These are phyloP conservation scores for Pseudolaguvia tuberculata DNA, from an alignment of 2,113 vertebrate species.

Conservation along the genomic window DNA sequence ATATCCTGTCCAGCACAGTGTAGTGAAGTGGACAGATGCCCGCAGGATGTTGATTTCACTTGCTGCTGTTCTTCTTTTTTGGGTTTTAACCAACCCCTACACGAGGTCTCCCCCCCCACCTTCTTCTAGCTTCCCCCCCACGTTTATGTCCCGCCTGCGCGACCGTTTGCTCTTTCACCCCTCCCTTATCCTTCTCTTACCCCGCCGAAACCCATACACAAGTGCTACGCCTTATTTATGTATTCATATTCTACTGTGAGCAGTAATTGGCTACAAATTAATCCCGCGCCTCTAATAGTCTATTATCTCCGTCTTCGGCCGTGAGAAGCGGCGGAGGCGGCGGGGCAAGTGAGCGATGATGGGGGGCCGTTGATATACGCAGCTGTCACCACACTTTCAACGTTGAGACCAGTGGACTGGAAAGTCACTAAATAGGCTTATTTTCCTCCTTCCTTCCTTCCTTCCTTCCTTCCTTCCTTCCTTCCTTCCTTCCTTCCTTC, in stretches of 20 bases:
- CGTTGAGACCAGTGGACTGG: slow-evolving; percentile 69
- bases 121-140: slow-evolving; percentile 48
- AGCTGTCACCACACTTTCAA: slow-evolving; percentile 66
- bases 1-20: slow-evolving; percentile 45
- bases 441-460: slow-evolving; percentile 47
- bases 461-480: slow-evolving; percentile 3
- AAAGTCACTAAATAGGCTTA: slow-evolving; percentile 78
- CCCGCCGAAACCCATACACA: slow-evolving; percentile 42
- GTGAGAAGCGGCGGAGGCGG: slow-evolving; percentile 56
- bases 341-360: slow-evolving; percentile 61
- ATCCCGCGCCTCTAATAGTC: slow-evolving; percentile 77
- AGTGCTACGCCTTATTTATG: slow-evolving; percentile 70
- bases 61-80: slow-evolving; percentile 58
- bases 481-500: no score
- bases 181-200: slow-evolving; percentile 32
- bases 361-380: slow-evolving; percentile 66
- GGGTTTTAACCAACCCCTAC: slow-evolving; percentile 60
- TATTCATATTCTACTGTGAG: slow-evolving; percentile 73
- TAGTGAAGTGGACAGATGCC: slow-evolving; percentile 60
- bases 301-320: slow-evolving; percentile 68
- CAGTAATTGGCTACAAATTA: slow-evolving; percentile 90
- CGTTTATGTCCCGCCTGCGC: slow-evolving; percentile 54
- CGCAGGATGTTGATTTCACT: slow-evolving; percentile 55
- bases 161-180: slow-evolving; percentile 41
- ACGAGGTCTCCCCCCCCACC: slow-evolving; percentile 56